Evolutionary conservation across 1,140 invertebrate genomes (phyloP).

Genomic region (Orius insidiosus): DNA sequence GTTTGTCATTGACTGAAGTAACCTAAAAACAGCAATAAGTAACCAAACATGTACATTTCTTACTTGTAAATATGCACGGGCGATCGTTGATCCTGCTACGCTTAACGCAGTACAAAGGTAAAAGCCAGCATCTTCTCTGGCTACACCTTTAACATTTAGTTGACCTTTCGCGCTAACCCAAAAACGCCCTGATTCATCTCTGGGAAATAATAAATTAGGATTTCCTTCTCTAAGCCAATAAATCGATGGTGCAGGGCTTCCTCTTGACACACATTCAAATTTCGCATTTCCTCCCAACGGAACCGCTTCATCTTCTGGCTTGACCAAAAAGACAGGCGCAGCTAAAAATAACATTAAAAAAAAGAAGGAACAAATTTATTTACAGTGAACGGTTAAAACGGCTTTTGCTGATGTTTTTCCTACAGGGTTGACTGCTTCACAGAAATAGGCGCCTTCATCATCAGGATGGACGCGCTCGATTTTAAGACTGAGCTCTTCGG

Average conservation of each 20-base stretch:
- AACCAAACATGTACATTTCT: constrained; percentile 12
- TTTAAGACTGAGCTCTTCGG: constrained; percentile 55
- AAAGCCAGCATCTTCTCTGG: constrained; percentile 65
- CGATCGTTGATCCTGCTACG: constrained; percentile 62
- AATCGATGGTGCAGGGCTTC: constrained; percentile 69
- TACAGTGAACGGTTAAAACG: constrained; percentile 56
- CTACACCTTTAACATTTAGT: constrained; percentile 52
- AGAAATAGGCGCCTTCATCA: constrained; percentile 69
- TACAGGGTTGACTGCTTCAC: constrained; percentile 60
- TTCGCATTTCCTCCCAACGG: constrained; percentile 55
- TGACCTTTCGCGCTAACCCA: constrained; percentile 57
- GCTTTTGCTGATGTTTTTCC: constrained; percentile 57
- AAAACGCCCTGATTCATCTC: constrained; percentile 43
- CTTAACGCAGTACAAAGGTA: constrained; percentile 77
- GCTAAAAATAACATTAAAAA: constrained; percentile 31
- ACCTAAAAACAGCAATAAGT: constrained; percentile 34
- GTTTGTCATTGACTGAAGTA: constrained; percentile 53
- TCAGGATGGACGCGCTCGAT: constrained; percentile 53
- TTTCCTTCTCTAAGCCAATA: constrained; percentile 77
- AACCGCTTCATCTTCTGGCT: constrained; percentile 58
- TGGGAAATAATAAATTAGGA: constrained; percentile 25
- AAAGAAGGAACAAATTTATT: constrained; percentile 25
- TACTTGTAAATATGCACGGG: constrained; percentile 57
- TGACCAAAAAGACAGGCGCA: constrained; percentile 55
- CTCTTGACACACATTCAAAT: constrained; percentile 63